phyloP scores from a whole-genome alignment of 2,888 invertebrate species.

The Andrena bicolor region DNA sequence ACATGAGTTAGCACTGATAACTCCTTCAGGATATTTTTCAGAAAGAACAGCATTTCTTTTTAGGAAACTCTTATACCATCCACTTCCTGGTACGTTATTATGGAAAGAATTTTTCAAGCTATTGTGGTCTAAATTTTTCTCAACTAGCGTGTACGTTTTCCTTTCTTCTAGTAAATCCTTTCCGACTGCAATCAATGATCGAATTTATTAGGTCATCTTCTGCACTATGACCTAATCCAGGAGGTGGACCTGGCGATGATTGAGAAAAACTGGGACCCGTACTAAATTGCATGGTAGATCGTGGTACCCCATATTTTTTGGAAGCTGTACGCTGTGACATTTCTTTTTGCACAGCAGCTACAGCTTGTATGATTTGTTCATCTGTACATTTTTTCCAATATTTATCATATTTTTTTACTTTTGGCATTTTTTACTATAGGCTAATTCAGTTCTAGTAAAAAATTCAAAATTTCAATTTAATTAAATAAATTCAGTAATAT shows the following conservation, averaged over 20 bases:
- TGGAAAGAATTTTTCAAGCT: neutral
- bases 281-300: neutral
- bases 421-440: too few relatives aligned
- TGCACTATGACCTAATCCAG: neutral
- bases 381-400: too few relatives aligned
- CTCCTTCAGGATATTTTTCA: neutral
- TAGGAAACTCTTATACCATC: neutral
- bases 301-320: constrained; percentile 1
- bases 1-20: neutral
- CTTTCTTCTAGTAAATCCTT: too few relatives aligned
- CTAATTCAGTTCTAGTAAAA: too few relatives aligned
- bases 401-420: too few relatives aligned
- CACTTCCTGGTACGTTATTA: neutral
- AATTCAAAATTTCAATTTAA: too few relatives aligned
- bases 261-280: neutral
- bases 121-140: neutral
- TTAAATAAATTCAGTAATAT: too few relatives aligned
- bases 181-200: too few relatives aligned
- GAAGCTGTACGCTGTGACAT: neutral
- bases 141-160: too few relatives aligned
- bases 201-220: neutral
- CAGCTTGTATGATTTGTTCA: too few relatives aligned
- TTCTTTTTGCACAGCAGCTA: neutral
- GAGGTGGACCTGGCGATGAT: neutral
- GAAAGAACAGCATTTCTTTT: neutral